Conservation (phyloP, 1,140 invertebrate genomes). For the Ips nitidus region DNA sequence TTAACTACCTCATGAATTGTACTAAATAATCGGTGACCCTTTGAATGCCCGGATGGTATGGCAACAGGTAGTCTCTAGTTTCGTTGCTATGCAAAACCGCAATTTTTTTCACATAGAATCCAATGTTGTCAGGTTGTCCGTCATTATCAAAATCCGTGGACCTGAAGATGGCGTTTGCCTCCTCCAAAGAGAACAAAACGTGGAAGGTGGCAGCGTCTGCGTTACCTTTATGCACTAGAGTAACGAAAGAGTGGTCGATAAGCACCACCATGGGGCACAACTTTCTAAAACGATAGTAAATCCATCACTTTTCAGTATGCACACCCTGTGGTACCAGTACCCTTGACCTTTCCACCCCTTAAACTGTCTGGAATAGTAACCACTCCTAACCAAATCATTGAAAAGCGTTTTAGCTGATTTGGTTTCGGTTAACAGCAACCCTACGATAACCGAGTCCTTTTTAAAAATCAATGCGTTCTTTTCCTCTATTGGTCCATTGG, state of each 20-base stretch:
- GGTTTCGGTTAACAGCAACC: slow-evolving; percentile 1
- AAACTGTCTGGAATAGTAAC: neutral
- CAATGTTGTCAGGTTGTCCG: slow-evolving; percentile 41
- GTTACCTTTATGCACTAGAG: slow-evolving; percentile 24
- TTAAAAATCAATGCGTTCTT: slow-evolving; percentile 32
- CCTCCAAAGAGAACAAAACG: slow-evolving; percentile 37
- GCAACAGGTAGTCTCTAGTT: slow-evolving; percentile 20
- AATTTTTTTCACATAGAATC: slow-evolving; percentile 38
- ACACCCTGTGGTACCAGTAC: neutral
- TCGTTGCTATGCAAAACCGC: slow-evolving; percentile 16
- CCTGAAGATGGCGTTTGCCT: slow-evolving; percentile 40
- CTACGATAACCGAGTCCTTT: slow-evolving; percentile 8
- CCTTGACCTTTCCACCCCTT: slow-evolving; percentile 12
- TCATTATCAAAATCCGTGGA: slow-evolving; percentile 43
- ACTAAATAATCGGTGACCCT: slow-evolving; percentile 8
- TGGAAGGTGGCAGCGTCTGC: slow-evolving; percentile 25
- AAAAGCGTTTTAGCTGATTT: neutral
- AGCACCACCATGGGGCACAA: slow-evolving; percentile 34
- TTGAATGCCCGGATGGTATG: slow-evolving; percentile 10
- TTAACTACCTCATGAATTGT: slow-evolving; percentile 21
- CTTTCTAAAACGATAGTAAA: slow-evolving; percentile 22
- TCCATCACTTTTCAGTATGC: neutral
- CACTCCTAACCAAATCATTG: neutral
- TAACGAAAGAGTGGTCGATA: slow-evolving; percentile 37
- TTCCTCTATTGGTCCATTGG: neutral